phyloP scores from a whole-genome alignment of 2,113 vertebrate genomes.

The Galbula dea region DNA sequence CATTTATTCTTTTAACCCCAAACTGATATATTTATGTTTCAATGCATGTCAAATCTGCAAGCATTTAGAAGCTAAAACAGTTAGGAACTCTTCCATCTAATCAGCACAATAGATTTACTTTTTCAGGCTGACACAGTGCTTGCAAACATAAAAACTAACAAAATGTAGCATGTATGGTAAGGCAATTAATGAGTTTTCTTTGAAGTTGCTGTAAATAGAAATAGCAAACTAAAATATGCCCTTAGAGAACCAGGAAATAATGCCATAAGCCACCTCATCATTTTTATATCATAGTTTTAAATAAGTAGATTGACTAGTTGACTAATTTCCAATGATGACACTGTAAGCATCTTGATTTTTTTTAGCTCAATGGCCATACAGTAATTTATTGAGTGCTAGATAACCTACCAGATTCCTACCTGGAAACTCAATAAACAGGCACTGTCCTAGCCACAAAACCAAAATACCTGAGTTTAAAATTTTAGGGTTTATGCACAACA shows the following conservation, averaged over 20 bases:
- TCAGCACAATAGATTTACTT: not conserved
- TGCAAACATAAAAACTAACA: not conserved
- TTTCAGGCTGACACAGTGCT: not conserved
- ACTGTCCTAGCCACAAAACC: slow-evolving; percentile 59
- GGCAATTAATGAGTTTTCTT: not conserved
- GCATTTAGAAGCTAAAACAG: not conserved
- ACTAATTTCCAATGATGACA: not conserved
- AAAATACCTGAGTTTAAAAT: slow-evolving; percentile 21
- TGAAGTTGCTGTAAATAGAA: not conserved
- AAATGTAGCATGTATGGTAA: not conserved
- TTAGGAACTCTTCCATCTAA: not conserved
- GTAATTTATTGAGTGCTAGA: slow-evolving; percentile 36
- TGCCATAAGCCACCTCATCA: not conserved
- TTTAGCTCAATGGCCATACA: not conserved
- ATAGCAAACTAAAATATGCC: not conserved
- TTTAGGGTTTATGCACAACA: slow-evolving; percentile 14
- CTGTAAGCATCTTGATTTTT: not conserved
- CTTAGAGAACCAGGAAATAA: not conserved
- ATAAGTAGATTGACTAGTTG: not conserved
- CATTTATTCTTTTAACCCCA: not conserved
- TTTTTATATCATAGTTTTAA: not conserved
- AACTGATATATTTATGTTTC: not conserved
- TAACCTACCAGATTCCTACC: slow-evolving; percentile 39
- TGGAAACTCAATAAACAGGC: slow-evolving; percentile 49
- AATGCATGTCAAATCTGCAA: not conserved